phyloP scores from a whole-genome alignment of 2,888 invertebrate genomes.

The Platerodrilus igneus region DNA sequence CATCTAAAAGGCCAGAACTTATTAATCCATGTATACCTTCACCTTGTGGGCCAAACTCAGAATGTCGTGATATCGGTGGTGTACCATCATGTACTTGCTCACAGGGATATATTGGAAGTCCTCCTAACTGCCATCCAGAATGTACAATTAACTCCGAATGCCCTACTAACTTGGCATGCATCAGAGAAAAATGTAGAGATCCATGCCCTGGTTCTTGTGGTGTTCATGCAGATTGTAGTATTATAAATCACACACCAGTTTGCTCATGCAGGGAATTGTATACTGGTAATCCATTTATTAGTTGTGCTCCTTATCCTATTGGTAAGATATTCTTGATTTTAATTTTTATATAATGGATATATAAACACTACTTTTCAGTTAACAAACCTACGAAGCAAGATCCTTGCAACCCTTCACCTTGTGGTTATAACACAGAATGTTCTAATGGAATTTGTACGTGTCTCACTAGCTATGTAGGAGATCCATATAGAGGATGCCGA shows the following conservation, averaged over 20 bases:
- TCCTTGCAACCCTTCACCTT: conserved; percentile 55
- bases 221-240: conserved; percentile 57
- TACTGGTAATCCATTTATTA: conserved; percentile 60
- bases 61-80: conserved; percentile 60
- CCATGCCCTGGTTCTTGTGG: conserved; percentile 65
- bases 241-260: conserved; percentile 64
- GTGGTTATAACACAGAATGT: conserved; percentile 71
- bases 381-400: conserved; percentile 38
- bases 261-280: conserved; percentile 61
- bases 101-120: conserved; percentile 55
- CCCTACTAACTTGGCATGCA: conserved; percentile 54
- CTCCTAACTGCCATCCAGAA: conserved; percentile 64
- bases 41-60: conserved; percentile 75
- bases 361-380: conserved; percentile 18
- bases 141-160: conserved; percentile 63
- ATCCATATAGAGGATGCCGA: conserved; percentile 71
- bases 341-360: no score
- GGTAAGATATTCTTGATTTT: conserved; percentile 48
- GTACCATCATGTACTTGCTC: conserved; percentile 60
- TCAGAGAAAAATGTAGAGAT: conserved; percentile 54
- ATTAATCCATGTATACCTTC: conserved; percentile 65
- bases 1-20: conserved; percentile 39
- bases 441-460: conserved; percentile 66
- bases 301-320: conserved; percentile 51
- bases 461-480: conserved; percentile 67